phyloP scores from a whole-genome alignment of 2,888 invertebrate species.

The Apotomis betuletana region DNA sequence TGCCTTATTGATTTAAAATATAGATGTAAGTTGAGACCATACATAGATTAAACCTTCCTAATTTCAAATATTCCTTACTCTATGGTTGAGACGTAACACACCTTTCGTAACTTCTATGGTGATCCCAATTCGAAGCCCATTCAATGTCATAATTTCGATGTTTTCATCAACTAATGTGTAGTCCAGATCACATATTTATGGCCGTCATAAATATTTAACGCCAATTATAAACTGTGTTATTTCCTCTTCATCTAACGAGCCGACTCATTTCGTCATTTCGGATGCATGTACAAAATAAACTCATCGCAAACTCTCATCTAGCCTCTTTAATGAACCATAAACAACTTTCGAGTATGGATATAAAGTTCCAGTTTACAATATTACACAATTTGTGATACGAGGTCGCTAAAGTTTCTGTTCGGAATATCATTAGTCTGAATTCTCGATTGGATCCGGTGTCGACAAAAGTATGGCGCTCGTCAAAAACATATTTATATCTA shows the following conservation, averaged over 20 bases:
- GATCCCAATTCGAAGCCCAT: not conserved
- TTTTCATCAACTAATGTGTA: constrained; percentile 11
- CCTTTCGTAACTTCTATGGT: constrained; percentile 15
- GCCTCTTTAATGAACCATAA: not conserved
- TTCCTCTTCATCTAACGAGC: constrained; percentile 30
- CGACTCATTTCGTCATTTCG: constrained; percentile 32
- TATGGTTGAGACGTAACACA: constrained; percentile 5
- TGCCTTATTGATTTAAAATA: too few species aligned
- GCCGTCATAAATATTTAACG: constrained; percentile 29
- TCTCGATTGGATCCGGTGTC: constrained; percentile 34
- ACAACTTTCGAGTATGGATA: not conserved
- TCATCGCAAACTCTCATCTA: not conserved
- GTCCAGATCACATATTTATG: constrained; percentile 21
- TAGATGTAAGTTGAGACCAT: too few species aligned
- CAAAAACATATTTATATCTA: constrained; percentile 25
- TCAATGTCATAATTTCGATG: not conserved
- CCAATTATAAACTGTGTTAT: constrained; percentile 36
- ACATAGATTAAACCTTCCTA: too few species aligned
- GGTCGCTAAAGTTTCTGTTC: not conserved
- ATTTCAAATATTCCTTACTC: not conserved
- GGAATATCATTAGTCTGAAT: constrained; percentile 34
- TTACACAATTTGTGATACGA: not conserved
- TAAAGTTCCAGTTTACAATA: not conserved
- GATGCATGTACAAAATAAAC: not conserved
- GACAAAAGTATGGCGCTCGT: constrained; percentile 11